Evolutionary conservation across 2,888 invertebrate genomes (phyloP).

Genomic region (Oxytorus armatus): DNA sequence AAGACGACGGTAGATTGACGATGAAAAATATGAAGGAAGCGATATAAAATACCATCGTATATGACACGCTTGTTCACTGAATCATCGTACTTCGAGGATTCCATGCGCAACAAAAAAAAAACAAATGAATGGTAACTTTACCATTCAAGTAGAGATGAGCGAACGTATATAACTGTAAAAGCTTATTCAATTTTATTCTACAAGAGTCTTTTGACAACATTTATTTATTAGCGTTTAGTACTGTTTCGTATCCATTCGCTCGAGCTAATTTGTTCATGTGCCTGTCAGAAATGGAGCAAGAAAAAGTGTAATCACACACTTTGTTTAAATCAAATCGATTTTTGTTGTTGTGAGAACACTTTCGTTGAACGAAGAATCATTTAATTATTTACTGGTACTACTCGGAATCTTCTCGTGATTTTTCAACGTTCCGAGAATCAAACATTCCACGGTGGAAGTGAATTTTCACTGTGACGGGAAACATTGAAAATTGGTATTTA

Average conservation of each 20-base stretch:
- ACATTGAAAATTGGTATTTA: conserved; percentile 27
- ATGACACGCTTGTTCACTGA: conserved; percentile 53
- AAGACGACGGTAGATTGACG: conserved; percentile 4
- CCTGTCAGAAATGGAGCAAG: too few relatives aligned
- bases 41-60: conserved; percentile 20
- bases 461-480: conserved; percentile 19
- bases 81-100: conserved; percentile 46
- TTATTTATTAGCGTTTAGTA: conserved; percentile 2
- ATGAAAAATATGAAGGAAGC: not conserved
- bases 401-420: not conserved
- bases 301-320: too few relatives aligned
- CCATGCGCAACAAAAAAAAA: conserved; percentile 29
- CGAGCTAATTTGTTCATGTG: not conserved
- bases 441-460: conserved; percentile 49
- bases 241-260: not conserved
- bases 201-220: not conserved
- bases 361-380: conserved; percentile 17
- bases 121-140: conserved; percentile 5
- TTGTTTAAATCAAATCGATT: not conserved
- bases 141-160: not conserved
- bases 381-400: not conserved
- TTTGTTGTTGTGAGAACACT: conserved; percentile 16
- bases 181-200: conserved; percentile 21
- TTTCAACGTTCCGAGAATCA: conserved; percentile 17
- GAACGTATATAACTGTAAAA: conserved; percentile 36